Conservation (phyloP, 2,113 vertebrate species). For the Chaetodon trifascialis region DNA sequence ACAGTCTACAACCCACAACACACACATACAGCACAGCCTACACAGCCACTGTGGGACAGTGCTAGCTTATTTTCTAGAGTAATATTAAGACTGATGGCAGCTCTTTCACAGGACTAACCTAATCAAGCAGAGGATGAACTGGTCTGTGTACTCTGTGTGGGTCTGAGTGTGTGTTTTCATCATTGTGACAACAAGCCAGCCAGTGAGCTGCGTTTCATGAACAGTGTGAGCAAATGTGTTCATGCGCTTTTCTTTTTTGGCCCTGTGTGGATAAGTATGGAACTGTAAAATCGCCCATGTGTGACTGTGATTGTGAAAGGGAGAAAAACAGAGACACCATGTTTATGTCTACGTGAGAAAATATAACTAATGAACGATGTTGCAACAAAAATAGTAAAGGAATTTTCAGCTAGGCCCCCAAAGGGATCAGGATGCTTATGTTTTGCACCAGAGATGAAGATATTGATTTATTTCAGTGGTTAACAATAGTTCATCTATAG, state of each 20-base stretch:
- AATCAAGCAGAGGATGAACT: constrained; percentile 63
- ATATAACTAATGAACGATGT: neutral
- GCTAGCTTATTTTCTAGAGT: constrained; percentile 50
- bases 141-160: constrained; percentile 24
- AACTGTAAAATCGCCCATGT: neutral
- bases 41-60: constrained; percentile 19
- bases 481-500: neutral
- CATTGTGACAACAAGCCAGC: constrained; percentile 6
- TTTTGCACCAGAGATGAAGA: neutral
- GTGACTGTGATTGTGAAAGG: neutral
- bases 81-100: constrained; percentile 71
- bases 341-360: neutral
- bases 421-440: neutral
- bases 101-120: constrained; percentile 58
- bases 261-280: neutral
- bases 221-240: neutral
- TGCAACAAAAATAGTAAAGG: neutral
- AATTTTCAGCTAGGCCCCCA: neutral
- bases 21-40: neutral
- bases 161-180: constrained; percentile 5
- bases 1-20: neutral
- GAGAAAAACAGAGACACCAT: neutral
- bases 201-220: neutral
- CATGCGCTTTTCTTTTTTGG: neutral
- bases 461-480: neutral